Evolutionary conservation across 2,113 vertebrate species (phyloP).

Genomic region (Forbesichthys agassizii): DNA sequence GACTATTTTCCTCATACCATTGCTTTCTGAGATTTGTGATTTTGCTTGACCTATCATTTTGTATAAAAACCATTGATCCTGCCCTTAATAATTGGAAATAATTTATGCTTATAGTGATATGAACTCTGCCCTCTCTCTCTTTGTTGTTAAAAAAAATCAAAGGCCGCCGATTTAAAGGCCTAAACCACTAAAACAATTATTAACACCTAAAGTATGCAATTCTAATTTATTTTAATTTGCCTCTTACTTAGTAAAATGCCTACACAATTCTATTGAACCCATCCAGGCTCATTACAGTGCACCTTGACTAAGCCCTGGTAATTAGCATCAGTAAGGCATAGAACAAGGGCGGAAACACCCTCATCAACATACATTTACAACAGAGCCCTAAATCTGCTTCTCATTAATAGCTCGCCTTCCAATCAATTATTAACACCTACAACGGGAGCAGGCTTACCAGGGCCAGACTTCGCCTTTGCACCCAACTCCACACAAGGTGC

Average conservation of each 20-base stretch:
- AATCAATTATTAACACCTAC: constrained; percentile 84
- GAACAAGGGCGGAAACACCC: constrained; percentile 70
- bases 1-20: background rate
- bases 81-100: too few species aligned
- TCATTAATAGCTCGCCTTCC: constrained; percentile 79
- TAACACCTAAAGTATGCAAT: constrained; percentile 35
- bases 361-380: constrained; percentile 75
- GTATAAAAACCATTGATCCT: too few species aligned
- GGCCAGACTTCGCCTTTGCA: constrained; percentile 51
- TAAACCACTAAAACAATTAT: constrained; percentile 21
- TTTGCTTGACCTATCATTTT: background rate
- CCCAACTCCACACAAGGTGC: constrained; percentile 62
- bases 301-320: constrained; percentile 73
- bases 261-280: constrained; percentile 64
- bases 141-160: too few species aligned
- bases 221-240: constrained; percentile 58
- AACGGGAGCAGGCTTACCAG: constrained; percentile 64
- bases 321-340: constrained; percentile 73
- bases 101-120: too few species aligned
- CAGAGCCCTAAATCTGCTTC: constrained; percentile 71
- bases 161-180: too few species aligned
- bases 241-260: constrained; percentile 66
- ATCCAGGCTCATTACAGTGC: constrained; percentile 68
- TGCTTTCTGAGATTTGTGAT: background rate
- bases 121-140: too few species aligned